phyloP scores from a whole-genome alignment of 1,140 invertebrate genomes.

The Acyrthosiphon pisum region DNA sequence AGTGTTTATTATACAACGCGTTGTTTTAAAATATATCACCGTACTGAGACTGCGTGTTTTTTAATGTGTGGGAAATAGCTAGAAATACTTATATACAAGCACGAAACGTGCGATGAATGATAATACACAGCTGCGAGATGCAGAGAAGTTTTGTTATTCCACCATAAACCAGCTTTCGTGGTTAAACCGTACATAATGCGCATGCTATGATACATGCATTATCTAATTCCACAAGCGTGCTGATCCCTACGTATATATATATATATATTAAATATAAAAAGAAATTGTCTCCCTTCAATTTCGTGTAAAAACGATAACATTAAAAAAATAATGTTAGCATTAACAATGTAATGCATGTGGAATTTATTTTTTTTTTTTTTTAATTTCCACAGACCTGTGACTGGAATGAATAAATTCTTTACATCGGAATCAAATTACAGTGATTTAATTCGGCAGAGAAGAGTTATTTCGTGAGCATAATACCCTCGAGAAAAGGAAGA shows the following conservation, averaged over 20 bases:
- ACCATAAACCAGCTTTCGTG: background rate
- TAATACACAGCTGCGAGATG: background rate
- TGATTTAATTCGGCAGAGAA: background rate
- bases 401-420: constrained; percentile 2
- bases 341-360: background rate
- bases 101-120: constrained; percentile 16
- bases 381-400: background rate
- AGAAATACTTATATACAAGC: background rate
- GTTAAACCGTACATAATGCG: constrained; percentile 15
- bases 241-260: background rate
- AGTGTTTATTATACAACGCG: background rate
- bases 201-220: background rate
- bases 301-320: background rate
- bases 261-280: background rate
- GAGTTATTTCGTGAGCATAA: background rate
- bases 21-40: background rate
- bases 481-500: background rate
- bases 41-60: background rate
- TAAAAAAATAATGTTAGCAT: background rate
- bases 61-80: background rate
- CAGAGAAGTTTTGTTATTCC: background rate
- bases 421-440: background rate
- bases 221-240: background rate
- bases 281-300: background rate
- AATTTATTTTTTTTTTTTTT: constrained; percentile 11